Evolutionary conservation across 2,888 invertebrate species (phyloP).

Genomic region (Lypha dubia): DNA sequence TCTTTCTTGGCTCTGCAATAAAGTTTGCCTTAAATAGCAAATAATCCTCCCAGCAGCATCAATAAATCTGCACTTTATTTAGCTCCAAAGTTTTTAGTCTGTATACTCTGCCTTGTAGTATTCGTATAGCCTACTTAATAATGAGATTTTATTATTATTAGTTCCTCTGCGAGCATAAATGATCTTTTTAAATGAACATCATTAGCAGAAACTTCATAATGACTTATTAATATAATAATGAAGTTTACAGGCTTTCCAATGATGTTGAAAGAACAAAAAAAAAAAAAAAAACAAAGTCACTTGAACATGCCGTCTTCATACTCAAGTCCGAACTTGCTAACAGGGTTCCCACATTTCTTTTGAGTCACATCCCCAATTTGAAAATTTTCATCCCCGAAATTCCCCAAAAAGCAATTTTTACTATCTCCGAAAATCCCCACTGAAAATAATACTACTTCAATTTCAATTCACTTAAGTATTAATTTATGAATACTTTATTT

Average conservation of each 20-base stretch:
- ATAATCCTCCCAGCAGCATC: not conserved
- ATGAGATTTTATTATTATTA: constrained; percentile 29
- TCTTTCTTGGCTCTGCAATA: too few relatives aligned
- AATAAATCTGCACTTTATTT: constrained; percentile 8
- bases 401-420: too few relatives aligned
- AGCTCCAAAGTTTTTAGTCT: constrained; percentile 2
- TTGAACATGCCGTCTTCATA: not conserved
- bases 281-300: not conserved
- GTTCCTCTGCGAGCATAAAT: constrained; percentile 12
- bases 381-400: too few relatives aligned
- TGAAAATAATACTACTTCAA: too few relatives aligned
- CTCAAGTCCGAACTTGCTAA: not conserved
- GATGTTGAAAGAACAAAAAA: too few relatives aligned
- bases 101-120: constrained; percentile 39
- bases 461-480: too few relatives aligned
- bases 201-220: constrained; percentile 14
- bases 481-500: too few relatives aligned
- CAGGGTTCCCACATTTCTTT: too few relatives aligned
- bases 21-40: constrained; percentile 15
- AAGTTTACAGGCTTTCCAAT: constrained; percentile 22
- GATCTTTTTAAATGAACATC: constrained; percentile 36
- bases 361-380: too few relatives aligned
- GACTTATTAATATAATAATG: not conserved
- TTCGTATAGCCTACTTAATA: constrained; percentile 62
- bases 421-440: too few relatives aligned